phyloP scores from a whole-genome alignment of 2,797 vertebrate genomes.

The Mus minutoides region DNA sequence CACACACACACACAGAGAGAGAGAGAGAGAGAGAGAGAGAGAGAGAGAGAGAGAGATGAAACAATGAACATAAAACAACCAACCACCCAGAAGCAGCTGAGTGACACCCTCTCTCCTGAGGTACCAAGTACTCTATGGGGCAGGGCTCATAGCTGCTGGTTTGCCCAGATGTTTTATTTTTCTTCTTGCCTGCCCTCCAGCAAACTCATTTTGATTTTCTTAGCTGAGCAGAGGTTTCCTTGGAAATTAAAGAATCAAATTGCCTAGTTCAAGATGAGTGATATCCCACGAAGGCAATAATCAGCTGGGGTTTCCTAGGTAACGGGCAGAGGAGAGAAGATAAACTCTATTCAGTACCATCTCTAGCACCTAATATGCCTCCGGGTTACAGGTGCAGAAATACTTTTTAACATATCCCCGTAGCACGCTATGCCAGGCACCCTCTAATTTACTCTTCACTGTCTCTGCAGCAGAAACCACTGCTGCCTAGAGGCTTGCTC shows the following conservation, averaged over 20 bases:
- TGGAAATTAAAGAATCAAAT: slow-evolving; percentile 43
- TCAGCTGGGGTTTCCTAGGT: slow-evolving; percentile 10
- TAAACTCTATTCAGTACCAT: neutral
- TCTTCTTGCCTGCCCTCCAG: neutral
- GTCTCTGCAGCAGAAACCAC: neutral
- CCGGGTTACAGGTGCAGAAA: neutral
- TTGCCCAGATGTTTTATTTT: slow-evolving; percentile 19
- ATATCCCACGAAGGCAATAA: slow-evolving; percentile 20
- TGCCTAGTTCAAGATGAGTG: slow-evolving; percentile 22
- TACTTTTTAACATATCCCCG: neutral
- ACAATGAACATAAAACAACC: neutral
- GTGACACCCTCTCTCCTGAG: neutral
- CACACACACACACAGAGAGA: neutral
- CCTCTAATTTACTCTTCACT: neutral
- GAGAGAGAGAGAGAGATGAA: too few relatives aligned
- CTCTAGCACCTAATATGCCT: neutral
- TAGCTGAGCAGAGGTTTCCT: neutral
- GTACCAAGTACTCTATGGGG: neutral
- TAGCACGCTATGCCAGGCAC: neutral
- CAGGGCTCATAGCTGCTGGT: neutral
- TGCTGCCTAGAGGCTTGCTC: neutral
- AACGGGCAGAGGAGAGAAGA: neutral
- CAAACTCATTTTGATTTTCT: slow-evolving; percentile 50
- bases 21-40: too few relatives aligned
- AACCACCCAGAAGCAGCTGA: neutral